Evolutionary conservation across 1,140 invertebrate genomes (phyloP).

Genomic region (Magallana gigas): DNA sequence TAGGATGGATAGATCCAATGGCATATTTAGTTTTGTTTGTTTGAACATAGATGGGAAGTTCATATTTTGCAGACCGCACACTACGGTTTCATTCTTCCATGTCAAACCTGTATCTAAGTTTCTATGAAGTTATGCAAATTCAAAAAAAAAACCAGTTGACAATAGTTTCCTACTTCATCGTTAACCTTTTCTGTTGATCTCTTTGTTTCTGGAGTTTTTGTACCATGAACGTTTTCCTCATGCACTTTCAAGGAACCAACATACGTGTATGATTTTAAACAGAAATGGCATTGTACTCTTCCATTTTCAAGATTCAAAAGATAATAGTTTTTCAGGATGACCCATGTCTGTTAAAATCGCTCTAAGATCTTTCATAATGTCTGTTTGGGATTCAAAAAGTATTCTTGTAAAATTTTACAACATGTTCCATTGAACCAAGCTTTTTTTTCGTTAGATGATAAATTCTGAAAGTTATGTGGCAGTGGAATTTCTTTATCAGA

Average conservation of each 20-base stretch:
- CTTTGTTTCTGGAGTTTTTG: slow-evolving; percentile 1
- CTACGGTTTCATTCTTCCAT: slow-evolving; percentile 32
- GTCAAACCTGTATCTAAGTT: slow-evolving; percentile 53
- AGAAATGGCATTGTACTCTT: slow-evolving; percentile 16
- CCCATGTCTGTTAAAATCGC: slow-evolving; percentile 39
- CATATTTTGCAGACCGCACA: slow-evolving; percentile 47
- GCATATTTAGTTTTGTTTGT: slow-evolving; percentile 51
- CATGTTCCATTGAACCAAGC: slow-evolving; percentile 45
- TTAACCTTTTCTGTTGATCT: neutral
- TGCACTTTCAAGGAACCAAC: neutral
- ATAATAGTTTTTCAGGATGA: slow-evolving; percentile 19
- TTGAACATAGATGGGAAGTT: slow-evolving; percentile 43
- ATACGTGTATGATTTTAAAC: slow-evolving; percentile 47
- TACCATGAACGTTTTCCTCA: neutral
- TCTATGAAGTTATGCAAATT: slow-evolving; percentile 17
- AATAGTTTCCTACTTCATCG: slow-evolving; percentile 43
- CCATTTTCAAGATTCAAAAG: slow-evolving; percentile 24
- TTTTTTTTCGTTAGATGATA: slow-evolving; percentile 37
- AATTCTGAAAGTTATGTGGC: slow-evolving; percentile 44
- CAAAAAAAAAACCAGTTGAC: neutral
- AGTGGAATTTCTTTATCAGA: slow-evolving; percentile 18
- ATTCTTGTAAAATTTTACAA: slow-evolving; percentile 37
- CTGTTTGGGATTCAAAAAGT: slow-evolving; percentile 47
- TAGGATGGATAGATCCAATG: neutral
- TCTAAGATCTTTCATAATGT: slow-evolving; percentile 42